Evolutionary conservation across 2,113 vertebrate genomes (phyloP).

Genomic region (Phyllopteryx taeniolatus): DNA sequence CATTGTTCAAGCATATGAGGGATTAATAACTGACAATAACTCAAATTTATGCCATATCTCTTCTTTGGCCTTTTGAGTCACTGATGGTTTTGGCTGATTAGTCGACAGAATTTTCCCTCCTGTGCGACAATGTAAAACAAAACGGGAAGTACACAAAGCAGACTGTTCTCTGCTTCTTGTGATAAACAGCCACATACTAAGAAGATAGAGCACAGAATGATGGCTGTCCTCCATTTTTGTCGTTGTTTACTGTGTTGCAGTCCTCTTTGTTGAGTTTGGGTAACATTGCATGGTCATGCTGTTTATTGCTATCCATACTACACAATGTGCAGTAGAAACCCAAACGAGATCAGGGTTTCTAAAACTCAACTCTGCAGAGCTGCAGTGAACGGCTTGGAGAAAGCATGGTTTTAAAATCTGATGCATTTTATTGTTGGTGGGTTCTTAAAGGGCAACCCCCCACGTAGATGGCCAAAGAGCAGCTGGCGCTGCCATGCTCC

Average conservation of each 20-base stretch:
- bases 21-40: too few relatives aligned
- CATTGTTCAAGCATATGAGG: not conserved
- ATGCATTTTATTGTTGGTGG: conserved; percentile 36
- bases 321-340: too few relatives aligned
- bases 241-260: not conserved
- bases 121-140: not conserved
- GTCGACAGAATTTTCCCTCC: not conserved
- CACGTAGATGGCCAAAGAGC: conserved; percentile 53
- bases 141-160: not conserved
- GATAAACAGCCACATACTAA: not conserved
- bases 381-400: not conserved
- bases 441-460: conserved; percentile 51
- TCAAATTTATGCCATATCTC: too few relatives aligned
- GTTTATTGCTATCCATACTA: not conserved
- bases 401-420: conserved; percentile 19
- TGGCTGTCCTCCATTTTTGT: not conserved
- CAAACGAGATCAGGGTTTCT: not conserved
- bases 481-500: conserved; percentile 58
- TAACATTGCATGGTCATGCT: not conserved
- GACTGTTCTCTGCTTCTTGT: not conserved
- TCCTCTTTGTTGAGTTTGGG: not conserved
- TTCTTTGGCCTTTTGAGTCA: not conserved
- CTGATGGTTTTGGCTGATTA: not conserved
- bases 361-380: not conserved
- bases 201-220: not conserved